Evolutionary conservation across 2,797 vertebrate genomes (phyloP).

Genomic region (Ceryle rudis): DNA sequence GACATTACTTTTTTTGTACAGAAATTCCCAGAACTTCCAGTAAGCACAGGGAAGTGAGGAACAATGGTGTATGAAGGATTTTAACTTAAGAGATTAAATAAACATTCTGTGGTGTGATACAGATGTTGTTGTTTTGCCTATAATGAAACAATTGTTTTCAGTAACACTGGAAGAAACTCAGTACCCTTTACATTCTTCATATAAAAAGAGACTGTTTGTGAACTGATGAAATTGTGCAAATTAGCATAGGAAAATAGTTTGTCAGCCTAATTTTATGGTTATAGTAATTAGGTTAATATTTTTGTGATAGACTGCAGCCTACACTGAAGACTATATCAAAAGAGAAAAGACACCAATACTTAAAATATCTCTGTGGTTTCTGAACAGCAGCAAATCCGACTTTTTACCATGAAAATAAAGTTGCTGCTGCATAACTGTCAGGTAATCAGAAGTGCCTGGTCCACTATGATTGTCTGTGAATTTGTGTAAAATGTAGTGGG

Average conservation of each 20-base stretch:
- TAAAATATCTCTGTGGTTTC: background rate
- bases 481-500: background rate
- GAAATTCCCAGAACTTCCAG: background rate
- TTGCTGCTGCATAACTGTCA: background rate
- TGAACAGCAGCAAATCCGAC: background rate
- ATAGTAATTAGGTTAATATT: background rate
- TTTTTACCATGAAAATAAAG: background rate
- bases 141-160: background rate
- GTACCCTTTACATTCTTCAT: background rate
- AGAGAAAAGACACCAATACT: background rate
- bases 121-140: background rate
- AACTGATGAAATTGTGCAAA: background rate
- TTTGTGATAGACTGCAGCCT: background rate
- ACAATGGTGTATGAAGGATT: background rate
- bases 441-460: background rate
- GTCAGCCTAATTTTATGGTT: background rate
- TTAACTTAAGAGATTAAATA: background rate
- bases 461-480: background rate
- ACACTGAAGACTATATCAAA: background rate
- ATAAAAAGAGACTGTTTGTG: background rate
- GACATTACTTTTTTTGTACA: background rate
- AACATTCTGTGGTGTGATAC: background rate
- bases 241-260: background rate
- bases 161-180: background rate
- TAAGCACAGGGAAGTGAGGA: background rate